Conservation (phyloP, 2,888 invertebrate species). For the Phalera bucephala region DNA sequence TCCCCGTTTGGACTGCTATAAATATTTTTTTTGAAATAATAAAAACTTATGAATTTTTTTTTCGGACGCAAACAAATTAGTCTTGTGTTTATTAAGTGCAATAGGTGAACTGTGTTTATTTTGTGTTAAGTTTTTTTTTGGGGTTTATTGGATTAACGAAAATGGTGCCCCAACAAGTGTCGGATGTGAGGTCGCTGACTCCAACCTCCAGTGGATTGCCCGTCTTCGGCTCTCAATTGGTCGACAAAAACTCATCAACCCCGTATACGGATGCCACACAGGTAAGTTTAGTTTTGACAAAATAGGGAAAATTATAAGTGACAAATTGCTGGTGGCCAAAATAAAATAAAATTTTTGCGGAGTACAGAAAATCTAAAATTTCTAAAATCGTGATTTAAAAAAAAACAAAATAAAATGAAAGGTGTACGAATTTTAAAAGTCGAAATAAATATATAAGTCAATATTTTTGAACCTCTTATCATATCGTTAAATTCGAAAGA, state of each 20-base stretch:
- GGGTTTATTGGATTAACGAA: conserved; percentile 65
- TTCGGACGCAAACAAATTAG: conserved; percentile 53
- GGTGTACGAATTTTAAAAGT: too few species aligned
- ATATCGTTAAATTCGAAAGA: too few species aligned
- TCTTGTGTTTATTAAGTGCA: conserved; percentile 67
- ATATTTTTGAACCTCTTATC: too few species aligned
- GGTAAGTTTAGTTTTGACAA: conserved; percentile 85
- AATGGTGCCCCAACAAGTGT: conserved; percentile 90
- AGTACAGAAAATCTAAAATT: too few species aligned
- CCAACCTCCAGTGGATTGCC: conserved; percentile 85
- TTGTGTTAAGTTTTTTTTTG: conserved; percentile 55
- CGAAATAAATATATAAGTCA: too few species aligned
- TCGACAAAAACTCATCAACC: conserved; percentile 95
- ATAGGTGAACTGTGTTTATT: conserved; percentile 78
- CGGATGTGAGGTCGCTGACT: conserved; percentile 81
- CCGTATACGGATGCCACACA: conserved; percentile 99
- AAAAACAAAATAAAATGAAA: too few species aligned
- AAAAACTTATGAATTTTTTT: conserved; percentile 44
- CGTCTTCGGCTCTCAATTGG: conserved; percentile 94
- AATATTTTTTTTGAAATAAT: conserved; percentile 39
- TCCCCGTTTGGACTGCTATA: conserved; percentile 67
- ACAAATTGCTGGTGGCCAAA: too few species aligned
- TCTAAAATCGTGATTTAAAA: too few species aligned
- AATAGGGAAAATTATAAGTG: conserved; percentile 3
- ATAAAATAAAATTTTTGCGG: too few species aligned